Evolutionary conservation across 2,113 vertebrate species (phyloP).

Genomic region (Hippopotamus amphibius): DNA sequence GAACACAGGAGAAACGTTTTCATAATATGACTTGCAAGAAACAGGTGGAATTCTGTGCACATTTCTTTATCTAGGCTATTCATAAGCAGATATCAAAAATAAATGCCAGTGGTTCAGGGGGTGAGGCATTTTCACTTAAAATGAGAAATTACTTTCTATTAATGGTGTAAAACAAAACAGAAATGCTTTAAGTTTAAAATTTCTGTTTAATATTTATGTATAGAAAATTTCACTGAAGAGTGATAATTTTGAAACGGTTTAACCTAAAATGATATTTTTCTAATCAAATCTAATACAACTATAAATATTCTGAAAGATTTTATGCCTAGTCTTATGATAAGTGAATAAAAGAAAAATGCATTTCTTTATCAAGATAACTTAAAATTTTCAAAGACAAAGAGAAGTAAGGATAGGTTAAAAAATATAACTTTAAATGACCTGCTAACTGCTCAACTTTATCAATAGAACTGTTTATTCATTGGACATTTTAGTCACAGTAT

Average conservation of each 20-base stretch:
- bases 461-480: background rate
- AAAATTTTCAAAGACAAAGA: conserved; percentile 32
- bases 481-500: background rate
- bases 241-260: background rate
- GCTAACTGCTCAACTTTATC: background rate
- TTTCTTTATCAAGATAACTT: conserved; percentile 18
- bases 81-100: background rate
- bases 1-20: background rate
- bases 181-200: background rate
- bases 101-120: background rate
- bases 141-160: background rate
- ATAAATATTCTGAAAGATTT: conserved; percentile 11
- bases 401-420: background rate
- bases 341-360: conserved; percentile 9
- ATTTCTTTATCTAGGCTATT: background rate
- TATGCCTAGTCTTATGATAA: background rate
- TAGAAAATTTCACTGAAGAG: background rate
- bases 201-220: background rate
- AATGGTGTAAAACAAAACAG: background rate
- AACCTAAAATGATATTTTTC: conserved; percentile 26
- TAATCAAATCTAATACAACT: conserved; percentile 13
- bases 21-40: background rate
- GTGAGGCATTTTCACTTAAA: background rate
- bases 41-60: background rate
- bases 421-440: background rate